Percentiles rank a stretch among this genome's conserved stretches.
These are phyloP conservation scores for Episyrphus balteatus DNA, from an alignment of 1,140 invertebrate species.

Conservation along the genomic window DNA sequence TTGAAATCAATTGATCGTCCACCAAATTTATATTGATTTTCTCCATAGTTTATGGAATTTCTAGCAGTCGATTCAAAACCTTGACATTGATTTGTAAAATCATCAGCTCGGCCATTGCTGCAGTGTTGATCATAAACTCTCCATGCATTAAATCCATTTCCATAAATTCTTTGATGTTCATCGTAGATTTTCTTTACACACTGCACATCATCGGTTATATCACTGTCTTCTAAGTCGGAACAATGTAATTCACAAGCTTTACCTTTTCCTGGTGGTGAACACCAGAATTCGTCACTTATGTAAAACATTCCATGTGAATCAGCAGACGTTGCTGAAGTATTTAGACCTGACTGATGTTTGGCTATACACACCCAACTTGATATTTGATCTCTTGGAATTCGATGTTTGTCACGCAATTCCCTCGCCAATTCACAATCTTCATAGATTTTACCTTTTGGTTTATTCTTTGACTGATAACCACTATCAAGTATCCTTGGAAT, in stretches of 20 bases:
- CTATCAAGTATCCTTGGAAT: background rate
- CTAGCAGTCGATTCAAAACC: no score
- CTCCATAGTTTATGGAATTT: no score
- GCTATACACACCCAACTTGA: conserved; percentile 61
- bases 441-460: conserved; percentile 40
- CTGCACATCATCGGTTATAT: conserved; percentile 50
- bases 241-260: conserved; percentile 46
- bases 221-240: conserved; percentile 46
- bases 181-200: conserved; percentile 47
- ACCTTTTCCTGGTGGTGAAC: conserved; percentile 42
- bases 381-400: conserved; percentile 41
- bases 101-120: background rate
- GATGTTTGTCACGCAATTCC: conserved; percentile 41
- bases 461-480: background rate
- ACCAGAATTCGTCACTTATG: conserved; percentile 60
- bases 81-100: no score
- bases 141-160: conserved; percentile 58
- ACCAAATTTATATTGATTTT: no score
- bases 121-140: conserved; percentile 39
- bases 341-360: conserved; percentile 52
- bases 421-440: conserved; percentile 48
- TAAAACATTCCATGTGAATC: conserved; percentile 57
- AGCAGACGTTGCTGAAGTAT: conserved; percentile 49
- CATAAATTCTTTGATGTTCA: conserved; percentile 45
- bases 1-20: no score